Evolutionary conservation across 2,888 invertebrate genomes (phyloP).

Genomic region (Protodeltote pygarga): DNA sequence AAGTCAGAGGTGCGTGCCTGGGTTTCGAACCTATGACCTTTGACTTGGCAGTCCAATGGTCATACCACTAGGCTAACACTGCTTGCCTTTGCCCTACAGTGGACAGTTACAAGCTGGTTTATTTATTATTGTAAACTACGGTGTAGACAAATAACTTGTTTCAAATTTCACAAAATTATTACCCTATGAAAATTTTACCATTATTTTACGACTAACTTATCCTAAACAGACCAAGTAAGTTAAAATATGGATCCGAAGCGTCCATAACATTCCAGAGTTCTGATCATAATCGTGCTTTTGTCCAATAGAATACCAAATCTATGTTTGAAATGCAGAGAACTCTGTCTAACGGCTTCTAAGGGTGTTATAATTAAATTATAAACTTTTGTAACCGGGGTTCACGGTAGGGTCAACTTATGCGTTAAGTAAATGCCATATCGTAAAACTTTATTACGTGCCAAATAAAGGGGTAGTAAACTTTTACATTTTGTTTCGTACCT

Average conservation of each 20-base stretch:
- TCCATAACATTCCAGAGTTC: constrained; percentile 10
- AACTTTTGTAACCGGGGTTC: constrained; percentile 72
- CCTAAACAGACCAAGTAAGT: not conserved
- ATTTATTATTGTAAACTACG: too few relatives aligned
- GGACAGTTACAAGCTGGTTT: too few relatives aligned
- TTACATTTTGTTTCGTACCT: constrained; percentile 72
- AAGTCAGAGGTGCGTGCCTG: too few relatives aligned
- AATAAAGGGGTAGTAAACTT: constrained; percentile 83
- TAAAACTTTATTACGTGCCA: constrained; percentile 85
- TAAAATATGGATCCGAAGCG: not conserved
- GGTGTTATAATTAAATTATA: constrained; percentile 86
- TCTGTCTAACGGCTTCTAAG: constrained; percentile 73
- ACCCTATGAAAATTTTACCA: not conserved
- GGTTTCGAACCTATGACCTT: too few relatives aligned
- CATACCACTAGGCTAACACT: too few relatives aligned
- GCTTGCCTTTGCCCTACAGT: too few relatives aligned
- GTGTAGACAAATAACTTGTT: not conserved
- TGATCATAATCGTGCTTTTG: constrained; percentile 31
- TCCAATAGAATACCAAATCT: constrained; percentile 44
- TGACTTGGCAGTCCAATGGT: too few relatives aligned
- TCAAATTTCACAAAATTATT: not conserved
- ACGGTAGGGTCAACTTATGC: constrained; percentile 79
- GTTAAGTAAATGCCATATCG: constrained; percentile 81
- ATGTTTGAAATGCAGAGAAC: constrained; percentile 51
- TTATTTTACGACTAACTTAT: not conserved